Conservation (phyloP, 2,113 vertebrate species). For the Papio anubis region DNA sequence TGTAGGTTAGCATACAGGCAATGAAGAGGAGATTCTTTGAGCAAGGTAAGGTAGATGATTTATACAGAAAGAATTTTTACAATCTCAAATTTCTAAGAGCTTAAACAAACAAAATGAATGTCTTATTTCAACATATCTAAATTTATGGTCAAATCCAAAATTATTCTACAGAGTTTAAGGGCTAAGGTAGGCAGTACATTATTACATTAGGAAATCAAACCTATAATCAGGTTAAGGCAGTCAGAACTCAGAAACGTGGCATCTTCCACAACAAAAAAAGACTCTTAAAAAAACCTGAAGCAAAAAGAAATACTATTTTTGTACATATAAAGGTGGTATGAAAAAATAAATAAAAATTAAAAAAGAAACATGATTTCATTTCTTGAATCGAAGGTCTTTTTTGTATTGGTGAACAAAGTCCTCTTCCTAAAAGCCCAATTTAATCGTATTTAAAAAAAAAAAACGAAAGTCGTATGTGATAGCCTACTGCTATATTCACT, state of each 20-base stretch:
- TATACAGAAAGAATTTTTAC: background rate
- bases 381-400: background rate
- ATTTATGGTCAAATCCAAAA: slow-evolving; percentile 27
- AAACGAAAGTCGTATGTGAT: background rate
- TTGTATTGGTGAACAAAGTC: slow-evolving; percentile 1
- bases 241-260: background rate
- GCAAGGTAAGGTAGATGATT: background rate
- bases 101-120: slow-evolving; percentile 25
- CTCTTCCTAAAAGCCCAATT: background rate
- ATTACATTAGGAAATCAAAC: background rate
- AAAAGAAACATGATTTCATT: slow-evolving; percentile 18
- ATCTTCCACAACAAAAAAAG: slow-evolving; percentile 15
- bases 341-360: slow-evolving; percentile 22
- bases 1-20: background rate
- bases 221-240: slow-evolving; percentile 25
- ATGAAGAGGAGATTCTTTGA: background rate
- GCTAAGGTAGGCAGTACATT: background rate
- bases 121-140: slow-evolving; percentile 8
- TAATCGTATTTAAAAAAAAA: slow-evolving; percentile 31
- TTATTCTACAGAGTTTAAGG: background rate
- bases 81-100: slow-evolving; percentile 24
- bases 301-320: slow-evolving; percentile 30
- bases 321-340: no score
- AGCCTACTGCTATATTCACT: background rate
- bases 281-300: slow-evolving; percentile 1